Base-by-base conservation (phyloP, 2,113 vertebrate species). In the Channa argus region DNA sequence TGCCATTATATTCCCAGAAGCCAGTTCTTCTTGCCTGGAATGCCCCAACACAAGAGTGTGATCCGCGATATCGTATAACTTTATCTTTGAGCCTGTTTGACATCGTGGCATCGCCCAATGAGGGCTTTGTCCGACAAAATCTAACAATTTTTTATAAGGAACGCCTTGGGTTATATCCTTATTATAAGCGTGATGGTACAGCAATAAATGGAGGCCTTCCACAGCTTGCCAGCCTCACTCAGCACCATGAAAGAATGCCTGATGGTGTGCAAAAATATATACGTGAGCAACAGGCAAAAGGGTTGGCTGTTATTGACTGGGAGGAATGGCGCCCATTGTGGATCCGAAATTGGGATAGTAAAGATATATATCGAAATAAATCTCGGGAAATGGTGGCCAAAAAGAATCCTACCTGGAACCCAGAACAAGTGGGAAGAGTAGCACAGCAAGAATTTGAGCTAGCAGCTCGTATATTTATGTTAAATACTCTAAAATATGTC, bases 321-420 rank as follows among this genome's bases (percentile, higher is more conserved):
- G 95, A 96, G 80, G 94, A 95, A 67, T 96, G 95, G 95, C 91
- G 95, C 5, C 95, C 95, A 0, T 84, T 94, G n/a, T 96, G 95
- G 95, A 93, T 94, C 43, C 84, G 95, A 14, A 96, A 96, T 79
- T 96, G 95, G 95, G 90, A 93, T 7, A 34, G 56, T 34, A 96
- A 96, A 90, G 86, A 92, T 12, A 79, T 96, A 53, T 96, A 96
- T 83, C 89, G 94, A 6, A 65, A 69, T 38, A 91, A 87, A 59
- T 96, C 95, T 0, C 77, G 71, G 9, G 68, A 79, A 36, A 81
- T 94, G 63, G 87, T 94, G 24, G 74, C 52, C 0, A 10, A 81
- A 50, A 94, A 91, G 64, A 93, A 95, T 86, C 89, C 89, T 0
- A 13, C 7, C 1, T 94, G 91, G 93, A 65, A 83, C 2, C 60